Evolutionary conservation across 2,888 invertebrate genomes (phyloP).

Genomic region (Hanleya hanleyi): DNA sequence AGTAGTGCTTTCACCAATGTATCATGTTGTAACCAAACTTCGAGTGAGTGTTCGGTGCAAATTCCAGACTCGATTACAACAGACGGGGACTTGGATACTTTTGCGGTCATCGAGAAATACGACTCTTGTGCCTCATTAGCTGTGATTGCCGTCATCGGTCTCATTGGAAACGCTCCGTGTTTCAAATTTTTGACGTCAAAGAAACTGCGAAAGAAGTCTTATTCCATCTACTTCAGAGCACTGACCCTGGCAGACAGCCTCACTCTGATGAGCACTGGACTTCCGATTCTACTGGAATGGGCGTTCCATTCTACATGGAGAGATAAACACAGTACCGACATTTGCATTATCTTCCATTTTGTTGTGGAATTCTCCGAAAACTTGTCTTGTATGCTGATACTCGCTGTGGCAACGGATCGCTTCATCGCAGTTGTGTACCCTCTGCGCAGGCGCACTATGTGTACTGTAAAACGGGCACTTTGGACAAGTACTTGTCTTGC

Average conservation of each 20-base stretch:
- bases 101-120: background rate
- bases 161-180: background rate
- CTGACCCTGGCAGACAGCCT: background rate
- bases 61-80: too few species aligned
- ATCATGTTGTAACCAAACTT: too few species aligned
- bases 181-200: background rate
- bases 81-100: too few species aligned
- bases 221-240: background rate
- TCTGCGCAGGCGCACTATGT: background rate
- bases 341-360: background rate
- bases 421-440: background rate
- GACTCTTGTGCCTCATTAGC: background rate
- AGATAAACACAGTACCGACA: background rate
- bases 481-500: background rate
- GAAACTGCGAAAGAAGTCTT: background rate
- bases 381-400: background rate
- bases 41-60: too few species aligned
- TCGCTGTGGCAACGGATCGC: background rate
- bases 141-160: background rate
- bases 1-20: too few species aligned
- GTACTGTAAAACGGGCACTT: background rate
- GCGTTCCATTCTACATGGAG: background rate
- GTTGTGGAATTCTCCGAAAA: background rate
- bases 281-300: background rate
- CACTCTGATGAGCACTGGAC: background rate